These are phyloP conservation scores for Myioborus miniatus DNA, from an alignment of 2,797 vertebrate genomes.

Conservation along the genomic window DNA sequence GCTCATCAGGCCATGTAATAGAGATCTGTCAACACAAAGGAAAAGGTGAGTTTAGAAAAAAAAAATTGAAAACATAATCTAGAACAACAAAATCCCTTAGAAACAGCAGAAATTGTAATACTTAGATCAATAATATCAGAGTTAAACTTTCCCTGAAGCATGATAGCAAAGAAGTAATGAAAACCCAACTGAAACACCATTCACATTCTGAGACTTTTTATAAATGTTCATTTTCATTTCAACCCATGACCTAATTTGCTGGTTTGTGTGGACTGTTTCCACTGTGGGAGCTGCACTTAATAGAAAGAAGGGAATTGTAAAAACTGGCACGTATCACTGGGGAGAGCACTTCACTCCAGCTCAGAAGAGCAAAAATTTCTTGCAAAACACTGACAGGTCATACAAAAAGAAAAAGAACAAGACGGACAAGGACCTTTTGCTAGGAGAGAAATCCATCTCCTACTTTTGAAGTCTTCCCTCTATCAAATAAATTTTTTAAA, in stretches of 20 bases:
- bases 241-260: neutral
- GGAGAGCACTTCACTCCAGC: neutral
- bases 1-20: conserved; percentile 88
- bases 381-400: neutral
- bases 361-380: neutral
- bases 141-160: neutral
- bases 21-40: conserved; percentile 79
- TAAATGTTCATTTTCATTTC: neutral
- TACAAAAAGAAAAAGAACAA: neutral
- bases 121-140: neutral
- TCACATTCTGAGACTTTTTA: neutral
- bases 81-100: neutral
- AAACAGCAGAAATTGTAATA: neutral
- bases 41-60: neutral
- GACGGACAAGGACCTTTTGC: neutral
- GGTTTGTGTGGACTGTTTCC: neutral
- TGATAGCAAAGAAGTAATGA: neutral
- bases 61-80: fast-evolving
- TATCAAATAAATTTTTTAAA: neutral
- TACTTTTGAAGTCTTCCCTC: neutral
- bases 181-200: neutral
- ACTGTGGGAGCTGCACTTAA: neutral
- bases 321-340: neutral
- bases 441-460: neutral
- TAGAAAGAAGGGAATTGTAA: neutral